These are phyloP conservation scores for Euclidia mi DNA, from an alignment of 2,888 invertebrate genomes.

Conservation along the genomic window DNA sequence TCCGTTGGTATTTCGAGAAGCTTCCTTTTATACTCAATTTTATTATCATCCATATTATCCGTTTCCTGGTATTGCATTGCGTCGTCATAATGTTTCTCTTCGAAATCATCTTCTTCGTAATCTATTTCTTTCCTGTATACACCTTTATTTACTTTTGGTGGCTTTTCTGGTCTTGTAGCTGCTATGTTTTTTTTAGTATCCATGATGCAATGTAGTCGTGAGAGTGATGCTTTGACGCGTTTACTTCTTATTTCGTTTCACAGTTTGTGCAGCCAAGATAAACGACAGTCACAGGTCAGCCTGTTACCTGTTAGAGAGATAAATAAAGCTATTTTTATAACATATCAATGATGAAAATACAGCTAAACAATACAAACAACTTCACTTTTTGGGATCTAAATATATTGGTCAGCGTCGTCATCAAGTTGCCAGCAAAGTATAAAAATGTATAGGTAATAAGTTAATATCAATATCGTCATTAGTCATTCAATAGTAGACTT, in stretches of 20 bases:
- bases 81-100: conserved; percentile 80
- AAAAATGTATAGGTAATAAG: too few species aligned
- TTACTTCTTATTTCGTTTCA: conserved; percentile 93
- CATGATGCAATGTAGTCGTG: conserved; percentile 92
- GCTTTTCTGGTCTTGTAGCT: conserved; percentile 64
- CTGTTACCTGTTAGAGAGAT: conserved; percentile 92
- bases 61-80: conserved; percentile 82
- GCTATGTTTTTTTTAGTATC: conserved; percentile 78
- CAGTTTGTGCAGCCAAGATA: conserved; percentile 94
- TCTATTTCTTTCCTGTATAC: conserved; percentile 65
- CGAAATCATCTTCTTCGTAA: conserved; percentile 76
- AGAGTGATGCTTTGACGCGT: conserved; percentile 91
- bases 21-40: conserved; percentile 77
- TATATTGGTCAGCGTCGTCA: too few species aligned
- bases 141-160: conserved; percentile 55
- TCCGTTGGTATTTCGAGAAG: conserved; percentile 79
- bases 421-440: too few species aligned
- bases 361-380: neutral
- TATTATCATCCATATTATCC: conserved; percentile 64
- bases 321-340: conserved; percentile 14
- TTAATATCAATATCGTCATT: too few species aligned
- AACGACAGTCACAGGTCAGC: conserved; percentile 94
- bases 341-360: neutral
- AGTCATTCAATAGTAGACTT: too few species aligned
- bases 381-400: too few species aligned